These are phyloP conservation scores for Hemichromis elongatus DNA, from an alignment of 2,113 vertebrate genomes.

Conservation along the genomic window DNA sequence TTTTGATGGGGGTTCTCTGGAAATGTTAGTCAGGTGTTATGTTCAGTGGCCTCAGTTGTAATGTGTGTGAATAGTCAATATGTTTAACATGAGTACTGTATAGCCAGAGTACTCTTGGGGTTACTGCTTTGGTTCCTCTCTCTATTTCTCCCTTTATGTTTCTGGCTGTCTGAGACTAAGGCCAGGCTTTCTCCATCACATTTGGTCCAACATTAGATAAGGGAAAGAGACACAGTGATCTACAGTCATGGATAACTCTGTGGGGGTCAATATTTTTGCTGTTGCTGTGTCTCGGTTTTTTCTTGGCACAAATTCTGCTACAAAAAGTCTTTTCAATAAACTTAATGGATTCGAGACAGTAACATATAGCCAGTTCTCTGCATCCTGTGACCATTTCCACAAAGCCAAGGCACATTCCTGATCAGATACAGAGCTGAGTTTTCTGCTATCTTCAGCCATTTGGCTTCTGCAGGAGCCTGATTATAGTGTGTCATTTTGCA, in stretches of 20 bases:
- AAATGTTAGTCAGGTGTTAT: conserved; percentile 8
- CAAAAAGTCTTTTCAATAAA: background rate
- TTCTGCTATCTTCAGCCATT: background rate
- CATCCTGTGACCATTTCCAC: background rate
- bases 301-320: background rate
- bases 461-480: background rate
- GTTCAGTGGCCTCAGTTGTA: conserved; percentile 1
- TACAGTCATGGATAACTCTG: background rate
- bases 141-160: background rate
- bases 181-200: background rate
- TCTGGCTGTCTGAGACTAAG: background rate
- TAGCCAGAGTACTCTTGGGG: background rate
- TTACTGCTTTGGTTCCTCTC: background rate
- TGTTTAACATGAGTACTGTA: conserved; percentile 14
- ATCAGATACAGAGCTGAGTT: background rate
- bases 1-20: background rate
- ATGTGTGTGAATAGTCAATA: conserved; percentile 37
- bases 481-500: background rate
- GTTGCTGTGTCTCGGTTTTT: background rate
- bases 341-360: background rate
- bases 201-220: background rate
- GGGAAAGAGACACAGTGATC: background rate
- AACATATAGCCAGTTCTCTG: background rate
- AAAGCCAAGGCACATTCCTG: background rate
- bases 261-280: background rate